Percentiles rank a stretch among this genome's conserved stretches.
These are phyloP conservation scores for Ciconia boyciana DNA, from an alignment of 2,113 vertebrate species.

Conservation along the genomic window DNA sequence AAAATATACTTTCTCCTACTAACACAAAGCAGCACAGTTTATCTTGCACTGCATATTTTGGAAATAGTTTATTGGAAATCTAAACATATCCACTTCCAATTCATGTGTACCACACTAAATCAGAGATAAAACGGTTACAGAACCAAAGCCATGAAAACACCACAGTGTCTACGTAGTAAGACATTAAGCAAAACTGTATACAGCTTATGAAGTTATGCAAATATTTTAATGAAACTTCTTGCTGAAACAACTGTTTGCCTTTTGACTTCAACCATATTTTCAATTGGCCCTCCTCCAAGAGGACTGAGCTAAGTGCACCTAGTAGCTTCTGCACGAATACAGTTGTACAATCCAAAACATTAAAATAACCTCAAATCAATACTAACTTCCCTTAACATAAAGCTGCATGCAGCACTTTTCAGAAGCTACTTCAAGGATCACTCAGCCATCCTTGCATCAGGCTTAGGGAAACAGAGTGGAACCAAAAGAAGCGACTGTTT, in stretches of 20 bases:
- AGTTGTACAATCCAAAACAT: not conserved
- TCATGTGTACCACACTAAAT: accelerated
- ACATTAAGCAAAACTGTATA: accelerated
- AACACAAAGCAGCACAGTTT: not conserved
- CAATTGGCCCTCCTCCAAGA: not conserved
- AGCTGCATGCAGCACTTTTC: not conserved
- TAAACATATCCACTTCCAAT: not conserved
- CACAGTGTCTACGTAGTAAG: accelerated
- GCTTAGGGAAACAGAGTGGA: not conserved
- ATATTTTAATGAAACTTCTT: not conserved
- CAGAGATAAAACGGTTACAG: not conserved
- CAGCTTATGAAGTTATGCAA: not conserved
- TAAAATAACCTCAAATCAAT: not conserved
- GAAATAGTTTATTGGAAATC: not conserved
- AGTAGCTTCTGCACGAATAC: accelerated
- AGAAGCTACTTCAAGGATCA: not conserved
- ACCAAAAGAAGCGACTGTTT: accelerated
- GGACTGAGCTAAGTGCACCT: not conserved
- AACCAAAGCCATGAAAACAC: not conserved
- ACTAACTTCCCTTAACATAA: accelerated
- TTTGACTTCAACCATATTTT: not conserved
- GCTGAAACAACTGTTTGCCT: not conserved
- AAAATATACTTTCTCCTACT: not conserved
- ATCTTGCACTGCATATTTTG: not conserved
- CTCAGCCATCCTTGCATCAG: not conserved